A percentile compares a stretch with the other conserved stretches of the same genome.
phyloP scores from a whole-genome alignment of 1,140 invertebrate genomes.

The Campodea augens region DNA sequence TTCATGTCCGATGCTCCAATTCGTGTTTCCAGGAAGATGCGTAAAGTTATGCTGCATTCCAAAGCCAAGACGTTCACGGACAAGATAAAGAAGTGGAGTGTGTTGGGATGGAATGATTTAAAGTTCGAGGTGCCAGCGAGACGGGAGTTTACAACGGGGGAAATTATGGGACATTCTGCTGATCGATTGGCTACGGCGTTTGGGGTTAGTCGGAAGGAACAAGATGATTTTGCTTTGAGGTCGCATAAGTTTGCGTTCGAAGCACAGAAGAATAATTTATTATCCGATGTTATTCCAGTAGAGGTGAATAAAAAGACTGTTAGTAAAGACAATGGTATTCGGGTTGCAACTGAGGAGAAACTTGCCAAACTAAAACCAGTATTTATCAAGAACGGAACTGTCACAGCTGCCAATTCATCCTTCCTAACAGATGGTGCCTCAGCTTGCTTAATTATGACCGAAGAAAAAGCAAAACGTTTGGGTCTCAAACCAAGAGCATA shows the following conservation, averaged over 20 bases:
- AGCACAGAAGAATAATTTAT: too few relatives aligned
- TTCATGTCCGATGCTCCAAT: slow-evolving; percentile 6
- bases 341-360: background rate
- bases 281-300: background rate
- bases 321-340: background rate
- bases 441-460: background rate
- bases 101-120: background rate
- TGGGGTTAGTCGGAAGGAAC: background rate
- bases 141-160: background rate
- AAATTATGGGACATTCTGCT: background rate
- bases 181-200: background rate
- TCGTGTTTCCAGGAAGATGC: background rate
- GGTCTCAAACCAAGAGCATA: background rate
- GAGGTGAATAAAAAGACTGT: background rate
- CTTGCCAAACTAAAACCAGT: background rate
- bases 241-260: background rate
- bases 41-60: background rate
- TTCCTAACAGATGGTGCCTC: slow-evolving; percentile 5
- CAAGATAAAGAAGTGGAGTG: background rate
- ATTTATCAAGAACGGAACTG: background rate
- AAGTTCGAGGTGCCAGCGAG: background rate
- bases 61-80: slow-evolving; percentile 3
- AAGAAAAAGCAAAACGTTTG: background rate
- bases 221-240: slow-evolving; percentile 1
- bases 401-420: slow-evolving; percentile 6